These are phyloP conservation scores for Dryococelus australis DNA, from an alignment of 2,888 invertebrate species.

Conservation along the genomic window DNA sequence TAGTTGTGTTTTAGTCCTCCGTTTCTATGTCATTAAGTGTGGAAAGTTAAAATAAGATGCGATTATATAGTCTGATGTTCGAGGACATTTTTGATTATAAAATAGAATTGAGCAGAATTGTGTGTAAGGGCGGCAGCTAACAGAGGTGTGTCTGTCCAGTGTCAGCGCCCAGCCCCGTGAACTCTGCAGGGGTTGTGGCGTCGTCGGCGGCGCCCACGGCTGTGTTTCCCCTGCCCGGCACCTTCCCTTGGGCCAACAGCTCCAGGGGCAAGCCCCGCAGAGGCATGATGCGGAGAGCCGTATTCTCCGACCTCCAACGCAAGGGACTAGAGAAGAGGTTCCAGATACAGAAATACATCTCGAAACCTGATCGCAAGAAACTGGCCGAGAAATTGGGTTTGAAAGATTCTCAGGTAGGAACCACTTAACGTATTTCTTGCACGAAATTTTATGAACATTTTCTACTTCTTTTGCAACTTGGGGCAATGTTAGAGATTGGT, in stretches of 20 bases:
- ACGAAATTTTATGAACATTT: neutral
- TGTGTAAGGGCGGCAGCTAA: too few relatives aligned
- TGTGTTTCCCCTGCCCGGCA: slow-evolving; percentile 59
- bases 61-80: too few relatives aligned
- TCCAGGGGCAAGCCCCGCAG: slow-evolving; percentile 91
- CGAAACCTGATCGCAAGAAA: slow-evolving; percentile 97
- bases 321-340: slow-evolving; percentile 96
- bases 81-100: too few relatives aligned
- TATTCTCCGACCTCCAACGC: slow-evolving; percentile 95
- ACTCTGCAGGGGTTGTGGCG: slow-evolving; percentile 52
- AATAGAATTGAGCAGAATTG: too few relatives aligned
- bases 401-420: slow-evolving; percentile 93
- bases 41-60: too few relatives aligned
- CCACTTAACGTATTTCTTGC: neutral
- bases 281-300: slow-evolving; percentile 97
- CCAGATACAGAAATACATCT: slow-evolving; percentile 97
- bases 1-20: too few relatives aligned
- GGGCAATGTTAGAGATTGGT: too few relatives aligned
- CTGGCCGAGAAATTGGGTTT: slow-evolving; percentile 94
- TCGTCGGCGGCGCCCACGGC: slow-evolving; percentile 49
- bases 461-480: too few relatives aligned
- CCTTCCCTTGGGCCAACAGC: slow-evolving; percentile 91
- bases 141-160: slow-evolving; percentile 22
- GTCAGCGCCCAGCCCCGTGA: slow-evolving; percentile 46
- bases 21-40: too few relatives aligned